Conservation (phyloP, 2,113 vertebrate genomes). For the Poicephalus meyeri region DNA sequence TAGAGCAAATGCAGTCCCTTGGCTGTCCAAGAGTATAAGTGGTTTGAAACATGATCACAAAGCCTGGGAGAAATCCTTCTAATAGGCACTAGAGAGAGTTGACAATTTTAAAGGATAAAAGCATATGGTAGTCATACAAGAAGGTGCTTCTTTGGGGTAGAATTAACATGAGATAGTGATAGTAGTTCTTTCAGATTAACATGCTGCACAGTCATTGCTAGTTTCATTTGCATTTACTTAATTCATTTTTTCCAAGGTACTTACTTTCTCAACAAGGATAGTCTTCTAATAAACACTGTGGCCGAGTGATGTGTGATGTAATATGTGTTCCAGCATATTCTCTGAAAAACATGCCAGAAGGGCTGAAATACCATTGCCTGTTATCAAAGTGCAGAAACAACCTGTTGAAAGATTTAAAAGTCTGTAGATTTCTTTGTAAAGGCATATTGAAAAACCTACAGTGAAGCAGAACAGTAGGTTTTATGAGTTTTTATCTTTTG, state of each 20-base stretch:
- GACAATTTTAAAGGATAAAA: conserved; percentile 57
- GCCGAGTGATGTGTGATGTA: neutral
- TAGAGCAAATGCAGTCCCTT: conserved; percentile 53
- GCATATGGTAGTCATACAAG: conserved; percentile 50
- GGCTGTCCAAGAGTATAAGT: conserved; percentile 62
- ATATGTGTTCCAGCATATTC: neutral
- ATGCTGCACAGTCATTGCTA: conserved; percentile 16
- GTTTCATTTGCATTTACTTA: conserved; percentile 33
- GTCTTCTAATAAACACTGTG: neutral
- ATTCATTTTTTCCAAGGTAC: conserved; percentile 35
- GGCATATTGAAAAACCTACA: neutral
- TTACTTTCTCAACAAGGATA: neutral
- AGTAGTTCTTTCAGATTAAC: conserved; percentile 47
- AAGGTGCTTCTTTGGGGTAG: conserved; percentile 28
- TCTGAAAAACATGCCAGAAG: neutral
- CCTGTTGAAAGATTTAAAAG: neutral
- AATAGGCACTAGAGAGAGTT: conserved; percentile 27
- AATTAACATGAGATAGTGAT: conserved; percentile 59
- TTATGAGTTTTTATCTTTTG: neutral
- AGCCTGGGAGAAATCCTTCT: conserved; percentile 17
- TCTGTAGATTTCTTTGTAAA: neutral
- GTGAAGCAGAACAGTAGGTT: neutral
- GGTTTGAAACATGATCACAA: conserved; percentile 57
- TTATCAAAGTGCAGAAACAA: neutral
- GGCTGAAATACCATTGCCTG: neutral